Evolutionary conservation across 2,113 vertebrate genomes (phyloP), one percentile per base, ranked within the genome.

Genomic region (Aspidoscelis tigris): DNA sequence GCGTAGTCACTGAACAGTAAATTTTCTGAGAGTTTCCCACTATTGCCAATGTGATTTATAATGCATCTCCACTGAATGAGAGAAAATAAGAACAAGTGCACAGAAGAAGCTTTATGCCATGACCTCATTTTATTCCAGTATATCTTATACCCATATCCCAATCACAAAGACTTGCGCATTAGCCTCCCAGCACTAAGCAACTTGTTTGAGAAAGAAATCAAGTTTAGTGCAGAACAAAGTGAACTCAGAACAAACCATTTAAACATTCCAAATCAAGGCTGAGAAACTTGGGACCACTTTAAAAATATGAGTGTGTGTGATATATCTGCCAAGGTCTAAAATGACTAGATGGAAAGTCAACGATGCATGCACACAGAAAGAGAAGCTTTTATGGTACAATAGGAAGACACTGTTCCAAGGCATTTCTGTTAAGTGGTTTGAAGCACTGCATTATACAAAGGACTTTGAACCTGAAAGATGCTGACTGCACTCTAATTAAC

Each of bases 401-500:
- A 61, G 73, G 77, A 85, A 87, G 78, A 88, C 75, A 73, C 7
- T 0, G 16, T 86, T 82, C 39, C 71, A 0, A 0, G 58, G 2
- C 16, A 5, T 79, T 68, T 73, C 21, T 20, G 16, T n/a, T 24
- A 18, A 0, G 0, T 7, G 55, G 2, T 55, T 89, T 71, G 71
- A 73, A 53, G 39, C 5, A 5, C 70, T 2, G 3, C 9, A 80
- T 80, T 53, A 82, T 83, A 33, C 85, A 80, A 43, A 58, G 79
- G 0, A 50, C 47, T 11, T 78, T 76, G 71, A 87, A 55, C 64
- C 33, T 8, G 5, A 58, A 55, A 0, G 58, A 24, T 58, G 44
- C 85, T 86, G 81, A 80, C 90, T 87, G 89, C 71, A 87, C 69
- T 68, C 76, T 84, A 80, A 93, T 91, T 91, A 91, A 86, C 73